These are phyloP conservation scores for Hippocampus kuda DNA, from an alignment of 2,797 vertebrate genomes.

Conservation along the genomic window DNA sequence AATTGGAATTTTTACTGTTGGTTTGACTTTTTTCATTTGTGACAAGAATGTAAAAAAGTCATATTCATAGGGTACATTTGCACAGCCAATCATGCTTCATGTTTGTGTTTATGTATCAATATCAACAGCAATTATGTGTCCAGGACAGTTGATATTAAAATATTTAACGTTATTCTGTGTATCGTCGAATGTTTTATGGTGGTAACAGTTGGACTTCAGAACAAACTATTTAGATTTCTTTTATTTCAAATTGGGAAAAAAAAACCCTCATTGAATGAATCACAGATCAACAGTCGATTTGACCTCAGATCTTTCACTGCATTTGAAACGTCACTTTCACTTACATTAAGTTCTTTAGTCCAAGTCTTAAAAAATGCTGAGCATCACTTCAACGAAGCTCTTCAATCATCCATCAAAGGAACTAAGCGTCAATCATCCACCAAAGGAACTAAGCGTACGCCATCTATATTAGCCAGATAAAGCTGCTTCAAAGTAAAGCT, in stretches of 20 bases:
- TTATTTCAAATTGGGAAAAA: background rate
- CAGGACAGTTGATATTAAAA: background rate
- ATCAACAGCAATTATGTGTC: no score
- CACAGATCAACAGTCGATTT: slow-evolving; percentile 8
- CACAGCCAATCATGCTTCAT: no score
- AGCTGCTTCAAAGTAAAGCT: slow-evolving; percentile 55
- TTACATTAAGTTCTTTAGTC: background rate
- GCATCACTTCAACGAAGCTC: slow-evolving; percentile 8
- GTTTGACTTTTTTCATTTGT: no score
- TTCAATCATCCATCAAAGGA: slow-evolving; percentile 43
- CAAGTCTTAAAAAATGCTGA: background rate
- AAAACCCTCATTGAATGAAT: background rate
- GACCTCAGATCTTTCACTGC: slow-evolving; percentile 43
- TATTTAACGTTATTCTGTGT: background rate
- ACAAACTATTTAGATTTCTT: background rate
- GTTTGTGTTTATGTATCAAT: no score
- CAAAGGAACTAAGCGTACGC: slow-evolving; percentile 44
- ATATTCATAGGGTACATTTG: no score
- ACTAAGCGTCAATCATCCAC: slow-evolving; percentile 20
- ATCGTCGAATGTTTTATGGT: background rate
- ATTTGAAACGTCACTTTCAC: slow-evolving; percentile 1
- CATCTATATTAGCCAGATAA: slow-evolving; percentile 43
- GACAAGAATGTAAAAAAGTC: no score
- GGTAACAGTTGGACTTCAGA: background rate
- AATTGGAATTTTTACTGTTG: no score